Conservation (phyloP, 92 coral and sea anemone species). For the Actinernus sp. region DNA sequence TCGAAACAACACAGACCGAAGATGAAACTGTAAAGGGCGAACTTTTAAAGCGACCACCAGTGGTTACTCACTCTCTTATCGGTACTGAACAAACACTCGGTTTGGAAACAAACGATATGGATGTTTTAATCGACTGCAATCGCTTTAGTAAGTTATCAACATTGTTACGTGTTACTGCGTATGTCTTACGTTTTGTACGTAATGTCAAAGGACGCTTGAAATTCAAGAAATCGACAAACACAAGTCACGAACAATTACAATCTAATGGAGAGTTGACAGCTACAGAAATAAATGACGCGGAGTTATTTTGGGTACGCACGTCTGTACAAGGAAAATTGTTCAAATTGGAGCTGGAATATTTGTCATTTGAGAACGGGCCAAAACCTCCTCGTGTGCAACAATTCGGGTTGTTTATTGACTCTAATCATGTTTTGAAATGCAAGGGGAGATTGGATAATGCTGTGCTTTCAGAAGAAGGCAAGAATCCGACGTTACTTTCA, state of each 20-base stretch:
- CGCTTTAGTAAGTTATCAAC: conserved; percentile 41
- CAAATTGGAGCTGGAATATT: conserved; percentile 32
- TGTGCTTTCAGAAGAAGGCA: not conserved
- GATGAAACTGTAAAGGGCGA: not conserved
- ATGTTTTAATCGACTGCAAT: conserved; percentile 37
- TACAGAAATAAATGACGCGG: conserved; percentile 41
- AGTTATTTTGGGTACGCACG: conserved; percentile 40
- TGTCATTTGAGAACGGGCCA: conserved; percentile 17
- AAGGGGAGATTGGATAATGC: conserved; percentile 40
- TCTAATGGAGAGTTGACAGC: conserved; percentile 15
- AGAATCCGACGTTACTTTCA: conserved; percentile 21
- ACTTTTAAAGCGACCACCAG: conserved; percentile 27
- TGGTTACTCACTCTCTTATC: conserved; percentile 10
- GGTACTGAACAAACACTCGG: not conserved
- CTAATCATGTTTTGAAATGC: conserved; percentile 42
- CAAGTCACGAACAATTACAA: not conserved
- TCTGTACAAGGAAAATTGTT: conserved; percentile 33
- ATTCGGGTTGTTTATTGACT: conserved; percentile 63
- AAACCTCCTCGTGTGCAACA: conserved; percentile 46
- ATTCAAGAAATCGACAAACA: not conserved
- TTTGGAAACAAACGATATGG: conserved; percentile 5
- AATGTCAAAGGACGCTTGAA: conserved; percentile 11
- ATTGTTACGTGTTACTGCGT: conserved; percentile 64
- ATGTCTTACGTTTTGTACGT: conserved; percentile 32
- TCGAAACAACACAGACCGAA: not conserved